Evolutionary conservation across 2,888 invertebrate genomes (phyloP), one percentile per base, ranked within the genome.

Genomic region (Heliconius ismenius): DNA sequence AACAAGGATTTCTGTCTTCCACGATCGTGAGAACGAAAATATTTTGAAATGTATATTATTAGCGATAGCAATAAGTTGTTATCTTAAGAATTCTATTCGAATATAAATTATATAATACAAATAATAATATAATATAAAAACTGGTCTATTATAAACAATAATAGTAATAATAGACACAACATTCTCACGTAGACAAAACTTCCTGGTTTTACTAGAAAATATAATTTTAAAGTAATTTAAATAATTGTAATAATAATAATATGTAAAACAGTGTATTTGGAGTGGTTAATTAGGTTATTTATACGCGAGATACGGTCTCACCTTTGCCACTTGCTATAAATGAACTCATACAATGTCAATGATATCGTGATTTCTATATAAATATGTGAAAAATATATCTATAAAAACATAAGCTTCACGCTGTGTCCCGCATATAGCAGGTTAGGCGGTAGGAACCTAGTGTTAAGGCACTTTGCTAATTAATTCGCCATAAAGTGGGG

Each of bases 191-290:
- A 24, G 15, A 67, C 24, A 9, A 2, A 24, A 58, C 32, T 32
- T 70, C 13, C 70, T 58, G 54, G 32, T 70, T 70, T n/a, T 43
- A 6, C 7, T 67, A 67, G 67, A 67, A 67, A 67, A 67, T 67
- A 67, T 67, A 24, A 26, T 26, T 24, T 58, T 15, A 70, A 36
- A 67, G 58, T 58, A 54, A 70, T 70, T 70, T 58, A 58, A 58
- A 70, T 70, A 70, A 70, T 39, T 39, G 39, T 39, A 39, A 39
- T 39, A 39, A 39, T 39, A 39, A 15, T n/a, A 24, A 70, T 70
- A 70, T 70, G 32, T 58, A 36, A 70, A 70, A 26, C 9, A 13
- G 32, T 24, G 24, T 69, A 28, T 68, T 21, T 49, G 49, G 26
- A 68, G 28, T 58, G 3, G 28, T 58, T 67, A 67, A 70, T 70